Evolutionary conservation across 92 coral and sea anemone genomes (phyloP).

Genomic region (Blastomussa wellsi): DNA sequence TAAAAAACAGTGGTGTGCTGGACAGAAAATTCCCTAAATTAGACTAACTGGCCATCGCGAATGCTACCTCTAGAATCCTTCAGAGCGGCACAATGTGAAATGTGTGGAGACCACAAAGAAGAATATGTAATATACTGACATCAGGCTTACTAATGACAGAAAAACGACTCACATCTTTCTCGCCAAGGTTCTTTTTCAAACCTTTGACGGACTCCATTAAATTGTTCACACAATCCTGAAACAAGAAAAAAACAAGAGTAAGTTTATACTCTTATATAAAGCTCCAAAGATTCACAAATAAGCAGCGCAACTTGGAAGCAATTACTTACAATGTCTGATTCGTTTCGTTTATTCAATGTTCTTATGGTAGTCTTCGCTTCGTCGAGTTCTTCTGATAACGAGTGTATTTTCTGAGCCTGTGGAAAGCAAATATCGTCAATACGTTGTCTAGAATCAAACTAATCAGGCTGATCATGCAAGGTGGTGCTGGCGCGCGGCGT

Average conservation of each 20-base stretch:
- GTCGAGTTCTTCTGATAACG: conserved; percentile 71
- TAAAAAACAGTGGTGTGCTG: background rate
- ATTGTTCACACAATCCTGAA: conserved; percentile 86
- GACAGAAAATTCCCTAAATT: too few species aligned
- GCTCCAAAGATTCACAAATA: background rate
- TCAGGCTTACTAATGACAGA: background rate
- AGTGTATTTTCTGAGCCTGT: conserved; percentile 69
- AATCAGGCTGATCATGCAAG: too few species aligned
- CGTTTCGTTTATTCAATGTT: conserved; percentile 72
- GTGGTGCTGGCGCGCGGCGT: too few species aligned
- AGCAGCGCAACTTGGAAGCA: background rate
- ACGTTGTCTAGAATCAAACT: background rate
- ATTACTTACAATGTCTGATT: conserved; percentile 80
- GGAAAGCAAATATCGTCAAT: background rate
- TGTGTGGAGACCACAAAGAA: background rate
- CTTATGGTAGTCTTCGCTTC: conserved; percentile 64
- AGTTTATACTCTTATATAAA: background rate
- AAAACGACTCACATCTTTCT: conserved; percentile 80
- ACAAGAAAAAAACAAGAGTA: background rate
- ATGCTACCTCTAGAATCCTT: background rate
- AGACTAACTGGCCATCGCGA: background rate
- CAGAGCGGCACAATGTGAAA: background rate
- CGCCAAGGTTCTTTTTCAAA: conserved; percentile 78
- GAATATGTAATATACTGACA: too few species aligned
- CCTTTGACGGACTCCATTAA: conserved; percentile 87